These are phyloP conservation scores for Myrmecobius fasciatus DNA, from an alignment of 2,113 vertebrate genomes.

Conservation along the genomic window DNA sequence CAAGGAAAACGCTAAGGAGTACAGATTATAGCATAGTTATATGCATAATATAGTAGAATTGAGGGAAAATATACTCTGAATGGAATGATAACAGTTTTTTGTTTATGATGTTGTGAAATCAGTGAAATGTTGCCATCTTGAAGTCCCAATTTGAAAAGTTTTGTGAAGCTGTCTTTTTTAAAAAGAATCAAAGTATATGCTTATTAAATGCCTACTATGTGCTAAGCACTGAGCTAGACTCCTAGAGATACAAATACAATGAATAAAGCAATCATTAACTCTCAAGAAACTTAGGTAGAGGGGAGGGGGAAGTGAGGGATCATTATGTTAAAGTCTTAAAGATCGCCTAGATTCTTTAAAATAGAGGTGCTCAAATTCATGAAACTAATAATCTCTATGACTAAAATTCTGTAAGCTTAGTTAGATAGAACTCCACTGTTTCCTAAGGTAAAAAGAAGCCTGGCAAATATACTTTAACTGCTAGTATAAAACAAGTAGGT, in stretches of 20 bases:
- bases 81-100: neutral
- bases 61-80: neutral
- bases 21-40: neutral
- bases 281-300: conserved; percentile 31
- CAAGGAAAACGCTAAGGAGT: neutral
- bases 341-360: neutral
- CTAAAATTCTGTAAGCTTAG: neutral
- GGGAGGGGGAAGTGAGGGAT: neutral
- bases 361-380: neutral
- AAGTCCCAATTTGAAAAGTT: conserved; percentile 17
- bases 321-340: neutral
- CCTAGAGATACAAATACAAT: neutral
- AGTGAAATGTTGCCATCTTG: conserved; percentile 40
- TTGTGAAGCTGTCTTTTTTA: neutral
- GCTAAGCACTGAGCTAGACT: neutral
- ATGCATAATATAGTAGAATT: neutral
- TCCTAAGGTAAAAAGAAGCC: conserved; percentile 18
- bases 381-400: neutral
- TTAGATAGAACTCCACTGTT: neutral
- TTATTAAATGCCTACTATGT: neutral
- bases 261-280: neutral
- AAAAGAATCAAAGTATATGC: neutral
- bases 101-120: neutral
- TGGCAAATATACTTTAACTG: conserved; percentile 15
- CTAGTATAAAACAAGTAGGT: conserved; percentile 29